phyloP scores from a whole-genome alignment of 2,888 invertebrate species.

The Achlya flavicornis region DNA sequence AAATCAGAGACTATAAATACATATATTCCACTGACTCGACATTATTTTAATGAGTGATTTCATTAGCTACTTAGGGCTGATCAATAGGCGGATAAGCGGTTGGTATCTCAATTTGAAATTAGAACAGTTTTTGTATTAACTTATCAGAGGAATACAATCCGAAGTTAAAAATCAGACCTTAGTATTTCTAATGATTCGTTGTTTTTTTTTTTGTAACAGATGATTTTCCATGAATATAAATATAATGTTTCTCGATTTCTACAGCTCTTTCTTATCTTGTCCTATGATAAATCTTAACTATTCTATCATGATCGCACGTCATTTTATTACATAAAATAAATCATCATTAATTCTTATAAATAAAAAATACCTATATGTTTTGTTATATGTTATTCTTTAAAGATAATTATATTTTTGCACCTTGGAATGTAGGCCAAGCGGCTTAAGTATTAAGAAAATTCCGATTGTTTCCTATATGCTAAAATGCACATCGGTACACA shows the following conservation, averaged over 20 bases:
- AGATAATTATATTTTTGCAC: background rate
- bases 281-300: background rate
- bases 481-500: background rate
- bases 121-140: too few species aligned
- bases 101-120: too few species aligned
- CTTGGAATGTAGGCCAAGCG: constrained; percentile 6
- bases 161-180: too few species aligned
- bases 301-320: background rate
- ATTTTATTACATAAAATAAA: background rate
- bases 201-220: too few species aligned
- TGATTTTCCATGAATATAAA: too few species aligned
- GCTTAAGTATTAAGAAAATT: constrained; percentile 11
- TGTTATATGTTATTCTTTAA: background rate
- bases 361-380: background rate
- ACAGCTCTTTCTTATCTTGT: background rate
- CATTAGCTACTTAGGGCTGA: too few species aligned
- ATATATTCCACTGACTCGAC: too few species aligned
- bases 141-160: too few species aligned
- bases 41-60: too few species aligned
- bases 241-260: background rate
- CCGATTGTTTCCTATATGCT: constrained; percentile 9
- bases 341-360: background rate
- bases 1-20: too few species aligned
- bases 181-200: too few species aligned
- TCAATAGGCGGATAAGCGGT: too few species aligned